phyloP scores from a whole-genome alignment of 2,797 vertebrate species.

The Brachyalestes nurse region DNA sequence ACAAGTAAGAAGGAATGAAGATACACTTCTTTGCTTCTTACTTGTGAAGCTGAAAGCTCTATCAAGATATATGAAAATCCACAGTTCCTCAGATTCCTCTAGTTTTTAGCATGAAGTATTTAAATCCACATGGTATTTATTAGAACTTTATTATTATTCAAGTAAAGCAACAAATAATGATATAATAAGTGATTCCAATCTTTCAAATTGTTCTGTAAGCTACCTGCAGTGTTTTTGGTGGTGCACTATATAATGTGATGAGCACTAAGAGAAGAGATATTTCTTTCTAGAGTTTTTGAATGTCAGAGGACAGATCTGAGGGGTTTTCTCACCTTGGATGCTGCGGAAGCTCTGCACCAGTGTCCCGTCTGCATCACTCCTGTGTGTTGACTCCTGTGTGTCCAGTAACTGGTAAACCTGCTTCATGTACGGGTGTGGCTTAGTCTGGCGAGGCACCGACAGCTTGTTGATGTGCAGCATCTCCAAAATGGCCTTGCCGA shows the following conservation, averaged over 20 bases:
- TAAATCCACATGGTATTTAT: too few species aligned
- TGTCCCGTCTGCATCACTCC: slow-evolving; percentile 67
- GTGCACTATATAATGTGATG: not conserved
- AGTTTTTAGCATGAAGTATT: too few species aligned
- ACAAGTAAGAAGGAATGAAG: too few species aligned
- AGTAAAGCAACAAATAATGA: not conserved
- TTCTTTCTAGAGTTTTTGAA: not conserved
- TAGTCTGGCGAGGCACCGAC: slow-evolving; percentile 66
- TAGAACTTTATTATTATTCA: too few species aligned
- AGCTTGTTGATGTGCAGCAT: slow-evolving; percentile 79
- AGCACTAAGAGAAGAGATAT: not conserved
- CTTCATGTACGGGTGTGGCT: slow-evolving; percentile 80
- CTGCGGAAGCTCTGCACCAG: slow-evolving; percentile 79
- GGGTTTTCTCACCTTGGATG: slow-evolving; percentile 64
- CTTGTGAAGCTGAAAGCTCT: too few species aligned
- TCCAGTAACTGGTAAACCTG: slow-evolving; percentile 71
- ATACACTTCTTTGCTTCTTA: too few species aligned
- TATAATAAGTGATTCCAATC: not conserved
- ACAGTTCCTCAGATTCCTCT: too few species aligned
- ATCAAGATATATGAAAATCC: too few species aligned
- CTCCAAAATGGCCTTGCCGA: slow-evolving; percentile 75
- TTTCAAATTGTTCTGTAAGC: not conserved
- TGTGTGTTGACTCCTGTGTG: slow-evolving; percentile 64
- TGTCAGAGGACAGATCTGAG: not conserved
- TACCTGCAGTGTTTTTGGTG: not conserved